These are phyloP conservation scores for Spheniscus mendiculus DNA, from an alignment of 2,113 vertebrate genomes.

Conservation along the genomic window DNA sequence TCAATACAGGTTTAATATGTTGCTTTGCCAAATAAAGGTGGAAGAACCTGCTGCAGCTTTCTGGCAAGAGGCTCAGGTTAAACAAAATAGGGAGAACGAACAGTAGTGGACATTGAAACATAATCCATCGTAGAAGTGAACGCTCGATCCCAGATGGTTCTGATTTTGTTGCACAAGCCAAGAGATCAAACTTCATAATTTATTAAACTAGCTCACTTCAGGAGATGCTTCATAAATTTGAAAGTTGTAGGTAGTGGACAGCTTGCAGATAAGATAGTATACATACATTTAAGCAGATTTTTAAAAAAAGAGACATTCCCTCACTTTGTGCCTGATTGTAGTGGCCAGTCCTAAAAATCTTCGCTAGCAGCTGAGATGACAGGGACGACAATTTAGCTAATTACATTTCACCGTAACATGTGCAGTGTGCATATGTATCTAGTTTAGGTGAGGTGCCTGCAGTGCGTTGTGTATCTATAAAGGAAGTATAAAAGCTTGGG, in stretches of 20 bases:
- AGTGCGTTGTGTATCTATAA: neutral
- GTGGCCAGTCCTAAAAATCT: neutral
- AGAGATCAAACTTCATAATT: neutral
- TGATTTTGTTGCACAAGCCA: neutral
- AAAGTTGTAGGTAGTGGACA: neutral
- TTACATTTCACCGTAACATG: neutral
- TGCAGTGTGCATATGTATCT: neutral
- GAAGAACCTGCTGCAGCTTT: slow-evolving; percentile 72
- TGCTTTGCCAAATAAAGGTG: slow-evolving; percentile 30
- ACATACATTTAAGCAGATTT: neutral
- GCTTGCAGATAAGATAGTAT: neutral
- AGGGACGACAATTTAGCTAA: neutral
- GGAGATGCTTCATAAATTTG: neutral
- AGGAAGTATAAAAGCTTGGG: neutral
- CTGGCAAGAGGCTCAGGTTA: slow-evolving; percentile 73
- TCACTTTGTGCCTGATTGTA: neutral
- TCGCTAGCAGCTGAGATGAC: neutral
- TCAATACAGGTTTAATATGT: slow-evolving; percentile 35
- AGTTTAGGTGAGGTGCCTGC: slow-evolving; percentile 9
- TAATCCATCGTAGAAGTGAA: neutral
- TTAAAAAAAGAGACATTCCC: neutral
- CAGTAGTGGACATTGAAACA: neutral
- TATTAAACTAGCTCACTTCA: neutral
- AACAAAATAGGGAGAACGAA: slow-evolving; percentile 8
- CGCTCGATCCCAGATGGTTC: neutral